These are phyloP conservation scores for Bufo bufo DNA, from an alignment of 2,113 vertebrate genomes.

Conservation along the genomic window DNA sequence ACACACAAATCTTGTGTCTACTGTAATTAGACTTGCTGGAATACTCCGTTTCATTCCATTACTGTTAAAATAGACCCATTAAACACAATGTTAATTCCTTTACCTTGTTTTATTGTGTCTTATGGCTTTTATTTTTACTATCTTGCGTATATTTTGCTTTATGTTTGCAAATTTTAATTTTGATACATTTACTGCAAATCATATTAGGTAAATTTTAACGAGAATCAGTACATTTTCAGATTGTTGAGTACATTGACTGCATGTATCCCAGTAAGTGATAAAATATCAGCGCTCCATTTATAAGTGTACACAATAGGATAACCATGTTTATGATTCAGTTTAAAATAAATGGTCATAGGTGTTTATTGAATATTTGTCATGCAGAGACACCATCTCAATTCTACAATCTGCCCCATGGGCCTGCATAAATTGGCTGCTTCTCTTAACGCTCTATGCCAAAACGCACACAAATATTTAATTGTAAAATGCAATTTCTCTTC, in stretches of 20 bases:
- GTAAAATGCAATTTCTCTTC: constrained; percentile 24
- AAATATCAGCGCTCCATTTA: neutral
- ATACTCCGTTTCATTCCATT: too few relatives aligned
- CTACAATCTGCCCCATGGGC: constrained; percentile 30
- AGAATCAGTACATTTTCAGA: neutral
- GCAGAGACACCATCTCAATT: neutral
- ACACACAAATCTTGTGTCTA: too few relatives aligned
- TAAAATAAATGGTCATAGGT: constrained; percentile 16
- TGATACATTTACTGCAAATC: neutral
- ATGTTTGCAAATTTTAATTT: neutral
- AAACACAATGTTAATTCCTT: neutral
- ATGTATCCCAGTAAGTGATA: neutral
- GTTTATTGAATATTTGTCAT: constrained; percentile 32
- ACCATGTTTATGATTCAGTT: neutral
- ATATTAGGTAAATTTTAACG: neutral
- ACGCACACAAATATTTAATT: constrained; percentile 24
- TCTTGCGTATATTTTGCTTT: neutral
- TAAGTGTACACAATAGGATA: neutral
- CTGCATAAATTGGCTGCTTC: constrained; percentile 37
- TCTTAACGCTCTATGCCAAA: neutral
- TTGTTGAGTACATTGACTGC: neutral
- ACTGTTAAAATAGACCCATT: neutral
- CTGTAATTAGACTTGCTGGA: too few relatives aligned
- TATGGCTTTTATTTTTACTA: neutral
- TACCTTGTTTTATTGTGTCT: neutral